Evolutionary conservation across 2,797 vertebrate species (phyloP), one percentile per base, ranked within the genome.

Genomic region (Megalops cyprinoides): DNA sequence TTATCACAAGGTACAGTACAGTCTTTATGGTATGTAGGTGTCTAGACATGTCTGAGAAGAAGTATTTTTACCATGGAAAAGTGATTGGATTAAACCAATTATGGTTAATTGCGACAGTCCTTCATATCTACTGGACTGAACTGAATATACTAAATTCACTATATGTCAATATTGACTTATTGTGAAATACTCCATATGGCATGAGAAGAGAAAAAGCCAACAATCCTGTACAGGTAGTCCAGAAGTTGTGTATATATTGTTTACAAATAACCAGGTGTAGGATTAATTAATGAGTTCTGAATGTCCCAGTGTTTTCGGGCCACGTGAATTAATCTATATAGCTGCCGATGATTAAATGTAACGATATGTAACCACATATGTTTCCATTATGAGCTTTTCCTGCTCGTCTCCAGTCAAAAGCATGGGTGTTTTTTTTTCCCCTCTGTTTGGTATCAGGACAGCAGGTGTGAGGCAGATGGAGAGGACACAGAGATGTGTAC

Each of bases 151-250:
- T 34, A 20, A 75, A 55, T 44, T 75, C 73, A 76, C 44, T 31
- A n/a, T n/a, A n/a, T n/a, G n/a, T n/a, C 20, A 37, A n/a, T 62
- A 80, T 80, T 74, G 79, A 80, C 60, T 62, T 49, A 73, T 75
- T 49, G 56, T 73, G 75, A 37, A 74, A 76, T 67, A 23, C n/a
- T 76, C 58, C 48, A 44, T 58, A 44, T 48, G 28, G 79, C 74
- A 67, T 42, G 74, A 76, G 62, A 81, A 76, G 58, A 76, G 46
- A n/a, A n/a, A n/a, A n/a, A n/a, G n/a, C n/a, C n/a, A n/a, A n/a
- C n/a, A n/a, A n/a, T n/a, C n/a, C n/a, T n/a, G n/a, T n/a, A n/a
- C n/a, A n/a, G n/a, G n/a, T n/a, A n/a, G n/a, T n/a, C n/a, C n/a
- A n/a, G n/a, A n/a, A n/a, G n/a, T n/a, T n/a, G n/a, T n/a, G n/a